A percentile compares a stretch with the other conserved stretches of the same genome.
phyloP scores from a whole-genome alignment of 2,797 vertebrate genomes.

The Rhinatrema bivittatum region DNA sequence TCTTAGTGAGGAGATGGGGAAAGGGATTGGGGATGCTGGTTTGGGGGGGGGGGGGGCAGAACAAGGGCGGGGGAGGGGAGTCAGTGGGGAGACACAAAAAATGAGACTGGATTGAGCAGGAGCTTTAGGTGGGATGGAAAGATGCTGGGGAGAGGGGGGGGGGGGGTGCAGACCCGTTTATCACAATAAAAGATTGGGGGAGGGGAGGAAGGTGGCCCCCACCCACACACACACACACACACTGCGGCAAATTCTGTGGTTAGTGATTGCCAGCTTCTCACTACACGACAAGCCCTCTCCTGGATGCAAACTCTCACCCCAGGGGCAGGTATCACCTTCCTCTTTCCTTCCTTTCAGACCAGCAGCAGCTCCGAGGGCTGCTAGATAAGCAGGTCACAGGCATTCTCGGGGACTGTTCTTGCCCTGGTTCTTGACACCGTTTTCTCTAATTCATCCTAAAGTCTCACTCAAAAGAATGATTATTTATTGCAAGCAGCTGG shows the following conservation, averaged over 20 bases:
- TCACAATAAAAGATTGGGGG: constrained; percentile 20
- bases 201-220: constrained; percentile 42
- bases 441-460: too few relatives aligned
- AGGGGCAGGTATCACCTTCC: constrained; percentile 20
- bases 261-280: constrained; percentile 43
- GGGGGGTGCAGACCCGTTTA: constrained; percentile 20
- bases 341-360: constrained; percentile 27
- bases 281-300: constrained; percentile 35
- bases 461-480: too few relatives aligned
- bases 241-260: constrained; percentile 59
- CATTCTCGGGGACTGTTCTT: too few relatives aligned
- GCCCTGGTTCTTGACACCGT: too few relatives aligned
- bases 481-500: too few relatives aligned
- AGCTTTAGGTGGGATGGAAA: constrained; percentile 10
- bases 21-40: not conserved
- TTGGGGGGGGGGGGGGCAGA: too few relatives aligned
- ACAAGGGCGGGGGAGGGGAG: not conserved
- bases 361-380: constrained; percentile 22
- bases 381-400: too few relatives aligned
- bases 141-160: too few relatives aligned
- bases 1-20: constrained; percentile 17
- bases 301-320: constrained; percentile 32
- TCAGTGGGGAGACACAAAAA: constrained; percentile 6
- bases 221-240: constrained; percentile 26
- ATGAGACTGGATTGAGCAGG: constrained; percentile 6